These are phyloP conservation scores for Bostrychus sinensis DNA, from an alignment of 2,113 vertebrate species.

Conservation along the genomic window DNA sequence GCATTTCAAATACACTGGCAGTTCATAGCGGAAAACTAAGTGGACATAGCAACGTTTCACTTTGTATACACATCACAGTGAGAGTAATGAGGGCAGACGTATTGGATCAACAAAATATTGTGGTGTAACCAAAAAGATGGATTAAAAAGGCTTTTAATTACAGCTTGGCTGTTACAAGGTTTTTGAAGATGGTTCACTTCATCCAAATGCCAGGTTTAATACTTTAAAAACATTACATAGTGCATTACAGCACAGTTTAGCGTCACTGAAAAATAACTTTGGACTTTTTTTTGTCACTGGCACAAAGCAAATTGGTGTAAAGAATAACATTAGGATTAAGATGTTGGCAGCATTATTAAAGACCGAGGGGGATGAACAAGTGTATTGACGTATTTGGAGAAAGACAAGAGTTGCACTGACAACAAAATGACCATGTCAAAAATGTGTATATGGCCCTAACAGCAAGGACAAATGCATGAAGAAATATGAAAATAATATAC, in stretches of 20 bases:
- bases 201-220: slow-evolving; percentile 42
- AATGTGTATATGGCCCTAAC: too few relatives aligned
- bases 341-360: neutral
- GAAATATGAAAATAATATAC: too few relatives aligned
- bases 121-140: slow-evolving; percentile 50
- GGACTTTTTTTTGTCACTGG: neutral
- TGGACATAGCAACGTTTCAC: slow-evolving; percentile 53
- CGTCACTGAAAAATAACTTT: slow-evolving; percentile 10
- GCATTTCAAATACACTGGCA: slow-evolving; percentile 35
- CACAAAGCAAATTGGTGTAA: neutral
- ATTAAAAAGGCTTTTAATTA: slow-evolving; percentile 51
- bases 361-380: neutral
- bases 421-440: too few relatives aligned
- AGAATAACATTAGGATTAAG: slow-evolving; percentile 6
- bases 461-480: too few relatives aligned
- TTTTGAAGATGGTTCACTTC: slow-evolving; percentile 24
- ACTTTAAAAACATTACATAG: slow-evolving; percentile 17
- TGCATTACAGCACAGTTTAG: slow-evolving; percentile 20
- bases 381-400: neutral
- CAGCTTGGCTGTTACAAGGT: slow-evolving; percentile 55
- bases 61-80: slow-evolving; percentile 54
- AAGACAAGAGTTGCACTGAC: too few relatives aligned
- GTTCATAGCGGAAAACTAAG: slow-evolving; percentile 39
- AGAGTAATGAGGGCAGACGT: slow-evolving; percentile 46
- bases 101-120: slow-evolving; percentile 44